phyloP scores from a whole-genome alignment of 2,888 invertebrate species.

The Rotaria magnacalcarata region DNA sequence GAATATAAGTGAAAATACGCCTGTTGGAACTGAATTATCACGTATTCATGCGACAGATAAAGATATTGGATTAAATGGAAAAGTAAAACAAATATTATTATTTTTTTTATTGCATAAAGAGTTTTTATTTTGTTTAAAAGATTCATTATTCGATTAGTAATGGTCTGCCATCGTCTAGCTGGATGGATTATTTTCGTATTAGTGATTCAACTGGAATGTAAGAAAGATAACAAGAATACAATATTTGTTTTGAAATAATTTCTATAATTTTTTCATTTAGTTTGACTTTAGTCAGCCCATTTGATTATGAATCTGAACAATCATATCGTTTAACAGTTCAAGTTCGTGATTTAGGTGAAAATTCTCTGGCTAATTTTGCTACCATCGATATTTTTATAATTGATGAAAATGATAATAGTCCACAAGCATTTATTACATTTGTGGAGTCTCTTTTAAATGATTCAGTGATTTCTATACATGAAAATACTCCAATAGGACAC shows the following conservation, averaged over 20 bases:
- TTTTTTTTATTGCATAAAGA: too few species aligned
- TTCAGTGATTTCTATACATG: conserved; percentile 19
- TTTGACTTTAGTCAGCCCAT: not conserved
- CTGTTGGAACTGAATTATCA: conserved; percentile 16
- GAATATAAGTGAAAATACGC: conserved; percentile 37
- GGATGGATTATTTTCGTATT: conserved; percentile 37
- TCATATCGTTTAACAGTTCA: conserved; percentile 38
- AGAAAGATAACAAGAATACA: not conserved
- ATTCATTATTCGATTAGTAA: conserved; percentile 13
- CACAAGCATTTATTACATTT: conserved; percentile 41
- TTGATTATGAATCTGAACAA: conserved; percentile 45
- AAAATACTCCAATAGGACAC: conserved; percentile 37
- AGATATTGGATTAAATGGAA: conserved; percentile 64
- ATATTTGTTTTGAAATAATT: not conserved
- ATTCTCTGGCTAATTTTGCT: conserved; percentile 31
- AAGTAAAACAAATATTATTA: conserved; percentile 63
- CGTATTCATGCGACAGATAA: conserved; percentile 66
- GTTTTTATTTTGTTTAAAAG: not conserved
- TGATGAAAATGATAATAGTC: conserved; percentile 43
- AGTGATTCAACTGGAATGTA: conserved; percentile 14
- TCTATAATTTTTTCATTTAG: not conserved
- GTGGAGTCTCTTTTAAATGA: conserved; percentile 25
- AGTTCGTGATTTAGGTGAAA: conserved; percentile 36
- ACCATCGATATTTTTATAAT: conserved; percentile 34
- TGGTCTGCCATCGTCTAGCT: conserved; percentile 23